These are phyloP conservation scores for Argyrosomus japonicus DNA, from an alignment of 2,113 vertebrate species.

Conservation along the genomic window DNA sequence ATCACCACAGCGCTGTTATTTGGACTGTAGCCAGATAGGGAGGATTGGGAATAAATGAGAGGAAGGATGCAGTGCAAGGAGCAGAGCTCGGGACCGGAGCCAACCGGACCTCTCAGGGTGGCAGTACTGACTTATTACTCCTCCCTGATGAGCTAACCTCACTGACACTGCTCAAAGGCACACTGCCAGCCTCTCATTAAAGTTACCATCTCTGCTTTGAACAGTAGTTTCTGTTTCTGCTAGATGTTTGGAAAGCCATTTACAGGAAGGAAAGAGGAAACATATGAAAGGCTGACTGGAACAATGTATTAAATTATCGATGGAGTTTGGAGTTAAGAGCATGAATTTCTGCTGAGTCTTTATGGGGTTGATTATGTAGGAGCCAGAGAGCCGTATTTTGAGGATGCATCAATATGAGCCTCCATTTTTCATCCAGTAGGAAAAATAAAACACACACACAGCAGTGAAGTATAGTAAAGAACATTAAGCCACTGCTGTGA, in stretches of 20 bases:
- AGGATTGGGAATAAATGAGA: slow-evolving; percentile 63
- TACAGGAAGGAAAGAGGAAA: slow-evolving; percentile 30
- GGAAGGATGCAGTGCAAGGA: slow-evolving; percentile 46
- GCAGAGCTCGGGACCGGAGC: slow-evolving; percentile 48
- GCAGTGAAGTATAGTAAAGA: neutral
- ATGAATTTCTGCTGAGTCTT: slow-evolving; percentile 38
- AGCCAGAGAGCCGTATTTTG: neutral
- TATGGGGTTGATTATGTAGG: neutral
- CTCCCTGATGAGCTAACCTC: slow-evolving; percentile 55
- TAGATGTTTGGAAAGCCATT: slow-evolving; percentile 16
- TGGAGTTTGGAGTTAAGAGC: slow-evolving; percentile 14
- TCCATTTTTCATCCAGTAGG: slow-evolving; percentile 11
- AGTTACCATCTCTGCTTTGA: slow-evolving; percentile 31
- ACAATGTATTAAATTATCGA: neutral
- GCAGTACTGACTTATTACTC: slow-evolving; percentile 63
- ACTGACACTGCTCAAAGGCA: slow-evolving; percentile 49
- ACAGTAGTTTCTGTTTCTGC: slow-evolving; percentile 17
- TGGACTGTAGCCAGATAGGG: slow-evolving; percentile 54
- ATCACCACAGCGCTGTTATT: slow-evolving; percentile 33
- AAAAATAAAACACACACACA: slow-evolving; percentile 9
- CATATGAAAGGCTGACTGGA: slow-evolving; percentile 31
- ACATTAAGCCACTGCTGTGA: slow-evolving; percentile 9
- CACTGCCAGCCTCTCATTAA: slow-evolving; percentile 47
- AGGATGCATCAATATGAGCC: slow-evolving; percentile 25
- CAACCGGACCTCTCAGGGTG: slow-evolving; percentile 49